These are phyloP conservation scores for Meghimatium bilineatum DNA, from an alignment of 2,888 invertebrate species.

Conservation along the genomic window DNA sequence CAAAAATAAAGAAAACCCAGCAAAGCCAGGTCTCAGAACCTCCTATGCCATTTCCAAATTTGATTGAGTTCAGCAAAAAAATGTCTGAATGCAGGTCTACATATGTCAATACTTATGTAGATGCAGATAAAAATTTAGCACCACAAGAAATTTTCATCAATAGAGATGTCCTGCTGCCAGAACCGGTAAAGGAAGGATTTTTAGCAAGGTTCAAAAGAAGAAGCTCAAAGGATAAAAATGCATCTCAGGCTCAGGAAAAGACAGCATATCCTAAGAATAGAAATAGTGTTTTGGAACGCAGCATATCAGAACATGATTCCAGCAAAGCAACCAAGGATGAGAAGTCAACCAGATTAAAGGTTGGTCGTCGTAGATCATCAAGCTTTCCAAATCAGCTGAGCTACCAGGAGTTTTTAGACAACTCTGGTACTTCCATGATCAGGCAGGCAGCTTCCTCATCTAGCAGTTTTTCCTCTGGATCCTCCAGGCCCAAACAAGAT, in stretches of 20 bases:
- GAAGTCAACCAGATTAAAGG: conserved; percentile 46
- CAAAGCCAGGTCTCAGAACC: conserved; percentile 24
- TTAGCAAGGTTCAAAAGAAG: conserved; percentile 67
- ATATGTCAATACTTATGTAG: conserved; percentile 50
- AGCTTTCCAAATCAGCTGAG: conserved; percentile 70
- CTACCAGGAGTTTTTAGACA: conserved; percentile 54
- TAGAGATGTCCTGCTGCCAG: conserved; percentile 50
- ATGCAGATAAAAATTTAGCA: conserved; percentile 29
- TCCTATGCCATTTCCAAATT: conserved; percentile 57
- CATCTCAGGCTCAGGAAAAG: conserved; percentile 68
- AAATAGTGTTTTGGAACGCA: conserved; percentile 53
- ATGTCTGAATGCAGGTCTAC: conserved; percentile 48
- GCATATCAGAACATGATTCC: conserved; percentile 55
- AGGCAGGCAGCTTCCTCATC: conserved; percentile 33
- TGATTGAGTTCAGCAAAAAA: conserved; percentile 57
- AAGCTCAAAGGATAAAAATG: conserved; percentile 67
- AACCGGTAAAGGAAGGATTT: conserved; percentile 61
- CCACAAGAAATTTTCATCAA: conserved; percentile 22
- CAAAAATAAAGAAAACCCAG: conserved; percentile 35
- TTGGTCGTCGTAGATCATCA: conserved; percentile 65
- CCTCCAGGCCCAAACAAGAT: conserved; percentile 27
- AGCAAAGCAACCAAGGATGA: conserved; percentile 44
- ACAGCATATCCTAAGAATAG: conserved; percentile 50
- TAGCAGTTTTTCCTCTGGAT: conserved; percentile 40
- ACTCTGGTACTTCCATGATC: neutral